Percentiles rank a stretch among this genome's conserved stretches.
Conservation (phyloP, 2,888 invertebrate species). For the Cosmopolites sordidus region DNA sequence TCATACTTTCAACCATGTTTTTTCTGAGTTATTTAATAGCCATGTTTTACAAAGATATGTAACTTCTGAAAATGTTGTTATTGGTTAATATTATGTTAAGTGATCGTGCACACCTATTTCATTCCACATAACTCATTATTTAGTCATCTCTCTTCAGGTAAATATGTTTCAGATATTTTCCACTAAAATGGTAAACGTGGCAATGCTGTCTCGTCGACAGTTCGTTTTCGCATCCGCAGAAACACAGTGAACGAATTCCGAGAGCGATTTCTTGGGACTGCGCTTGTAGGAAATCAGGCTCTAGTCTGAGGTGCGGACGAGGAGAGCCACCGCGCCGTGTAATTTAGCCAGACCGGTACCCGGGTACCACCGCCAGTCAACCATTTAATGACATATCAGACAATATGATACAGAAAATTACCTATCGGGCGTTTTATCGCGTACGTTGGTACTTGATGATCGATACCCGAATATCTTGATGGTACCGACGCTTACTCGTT, state of each 20-base stretch:
- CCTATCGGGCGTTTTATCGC: slow-evolving; percentile 13
- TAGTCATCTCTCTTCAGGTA: too few species aligned
- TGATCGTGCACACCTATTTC: too few species aligned
- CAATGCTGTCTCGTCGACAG: slow-evolving; percentile 5
- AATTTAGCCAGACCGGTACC: slow-evolving; percentile 36
- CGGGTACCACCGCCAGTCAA: slow-evolving; percentile 11
- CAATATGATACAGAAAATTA: slow-evolving; percentile 12
- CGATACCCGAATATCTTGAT: slow-evolving; percentile 14
- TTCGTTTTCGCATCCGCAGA: slow-evolving; percentile 18
- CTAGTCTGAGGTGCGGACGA: slow-evolving; percentile 13
- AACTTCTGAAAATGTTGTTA: too few species aligned
- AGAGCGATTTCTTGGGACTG: slow-evolving; percentile 15
- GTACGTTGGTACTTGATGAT: slow-evolving; percentile 14
- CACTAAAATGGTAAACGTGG: background rate
- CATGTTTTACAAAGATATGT: too few species aligned
- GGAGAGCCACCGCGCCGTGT: slow-evolving; percentile 13
- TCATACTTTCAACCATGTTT: too few species aligned
- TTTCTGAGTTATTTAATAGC: too few species aligned
- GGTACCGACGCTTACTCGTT: slow-evolving; percentile 2
- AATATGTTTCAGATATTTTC: too few species aligned
- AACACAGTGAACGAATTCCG: slow-evolving; percentile 16
- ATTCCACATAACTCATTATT: too few species aligned
- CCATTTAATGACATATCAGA: slow-evolving; percentile 14
- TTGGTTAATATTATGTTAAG: too few species aligned
- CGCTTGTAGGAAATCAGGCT: slow-evolving; percentile 14